These are phyloP conservation scores for Tyrophagus putrescentiae DNA, from an alignment of 1,140 invertebrate genomes.

Conservation along the genomic window DNA sequence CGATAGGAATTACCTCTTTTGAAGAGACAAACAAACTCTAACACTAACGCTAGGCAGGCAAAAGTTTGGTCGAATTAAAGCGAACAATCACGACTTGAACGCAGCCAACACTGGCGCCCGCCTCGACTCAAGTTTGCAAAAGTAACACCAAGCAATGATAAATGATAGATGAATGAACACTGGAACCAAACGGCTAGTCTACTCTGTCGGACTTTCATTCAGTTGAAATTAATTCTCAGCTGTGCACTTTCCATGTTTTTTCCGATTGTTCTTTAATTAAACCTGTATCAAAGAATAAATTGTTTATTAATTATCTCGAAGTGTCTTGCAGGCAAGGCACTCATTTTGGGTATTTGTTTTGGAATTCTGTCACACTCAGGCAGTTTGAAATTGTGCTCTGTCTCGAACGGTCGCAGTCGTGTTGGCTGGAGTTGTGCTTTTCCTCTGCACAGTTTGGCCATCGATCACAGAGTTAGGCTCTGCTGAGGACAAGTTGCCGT, in stretches of 20 bases:
- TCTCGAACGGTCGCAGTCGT: background rate
- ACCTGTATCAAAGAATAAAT: background rate
- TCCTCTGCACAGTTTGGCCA: background rate
- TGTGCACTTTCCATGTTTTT: background rate
- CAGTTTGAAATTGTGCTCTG: background rate
- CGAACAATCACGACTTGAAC: conserved; percentile 1
- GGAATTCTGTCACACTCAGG: background rate
- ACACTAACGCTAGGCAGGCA: no score
- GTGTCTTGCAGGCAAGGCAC: background rate
- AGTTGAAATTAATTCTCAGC: no score
- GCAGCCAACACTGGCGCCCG: background rate
- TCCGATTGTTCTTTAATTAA: conserved; percentile 7
- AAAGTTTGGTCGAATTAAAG: background rate
- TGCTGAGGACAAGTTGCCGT: conserved; percentile 7
- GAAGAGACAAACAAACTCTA: no score
- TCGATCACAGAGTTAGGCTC: background rate
- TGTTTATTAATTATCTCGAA: conserved; percentile 3
- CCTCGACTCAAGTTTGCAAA: no score
- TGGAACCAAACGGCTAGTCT: background rate
- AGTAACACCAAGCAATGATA: no score
- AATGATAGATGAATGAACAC: no score
- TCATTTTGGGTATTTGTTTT: background rate
- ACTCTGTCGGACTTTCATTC: background rate
- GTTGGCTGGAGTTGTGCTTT: background rate
- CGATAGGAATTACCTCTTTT: no score